Evolutionary conservation across 2,113 vertebrate species (phyloP).

Genomic region (Chaetorhynchus papuensis): DNA sequence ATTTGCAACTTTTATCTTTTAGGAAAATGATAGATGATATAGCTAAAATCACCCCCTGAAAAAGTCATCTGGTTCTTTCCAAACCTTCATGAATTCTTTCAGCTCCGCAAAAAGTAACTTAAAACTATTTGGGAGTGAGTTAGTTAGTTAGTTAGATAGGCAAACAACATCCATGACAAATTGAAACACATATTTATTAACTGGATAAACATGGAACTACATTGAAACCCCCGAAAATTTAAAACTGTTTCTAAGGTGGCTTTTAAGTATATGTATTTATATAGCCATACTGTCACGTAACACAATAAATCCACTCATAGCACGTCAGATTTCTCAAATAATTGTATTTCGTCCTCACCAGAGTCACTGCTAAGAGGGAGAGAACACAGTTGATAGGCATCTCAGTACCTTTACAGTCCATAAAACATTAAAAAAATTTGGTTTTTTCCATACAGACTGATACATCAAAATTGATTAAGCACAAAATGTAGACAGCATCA

Average conservation of each 20-base stretch:
- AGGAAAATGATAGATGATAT: not conserved
- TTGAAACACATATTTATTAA: not conserved
- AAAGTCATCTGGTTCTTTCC: not conserved
- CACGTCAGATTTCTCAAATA: not conserved
- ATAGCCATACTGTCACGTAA: not conserved
- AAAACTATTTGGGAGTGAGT: not conserved
- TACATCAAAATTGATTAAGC: not conserved
- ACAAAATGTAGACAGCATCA: not conserved
- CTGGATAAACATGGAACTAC: rapidly evolving
- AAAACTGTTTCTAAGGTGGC: not conserved
- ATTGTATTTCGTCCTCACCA: not conserved
- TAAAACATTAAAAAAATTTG: not conserved
- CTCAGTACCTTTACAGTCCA: not conserved
- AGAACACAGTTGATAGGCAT: not conserved
- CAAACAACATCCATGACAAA: not conserved
- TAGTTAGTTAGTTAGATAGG: not conserved
- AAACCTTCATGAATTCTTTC: not conserved
- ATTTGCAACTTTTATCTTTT: not conserved
- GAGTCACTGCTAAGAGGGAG: not conserved
- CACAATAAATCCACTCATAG: not conserved
- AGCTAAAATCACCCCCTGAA: not conserved
- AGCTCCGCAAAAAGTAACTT: not conserved
- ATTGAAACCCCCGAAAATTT: not conserved
- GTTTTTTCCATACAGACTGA: not conserved
- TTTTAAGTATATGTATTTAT: rapidly evolving